phyloP scores from a whole-genome alignment of 1,140 invertebrate genomes.

The Platorchestia sp. region DNA sequence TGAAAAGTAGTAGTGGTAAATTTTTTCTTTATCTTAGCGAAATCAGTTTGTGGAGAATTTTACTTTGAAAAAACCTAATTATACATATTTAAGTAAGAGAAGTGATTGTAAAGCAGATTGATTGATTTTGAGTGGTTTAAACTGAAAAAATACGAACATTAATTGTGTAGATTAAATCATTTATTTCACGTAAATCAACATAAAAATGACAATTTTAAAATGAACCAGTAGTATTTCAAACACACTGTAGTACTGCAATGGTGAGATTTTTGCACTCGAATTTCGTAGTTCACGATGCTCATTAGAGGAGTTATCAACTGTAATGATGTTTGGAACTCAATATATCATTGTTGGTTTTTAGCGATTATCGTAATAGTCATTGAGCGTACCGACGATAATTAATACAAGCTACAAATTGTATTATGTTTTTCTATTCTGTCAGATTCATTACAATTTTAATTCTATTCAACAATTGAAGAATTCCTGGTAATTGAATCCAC shows the following conservation, averaged over 20 bases:
- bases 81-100: not conserved
- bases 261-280: not conserved
- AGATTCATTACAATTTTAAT: too few species aligned
- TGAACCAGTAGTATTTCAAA: too few species aligned
- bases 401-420: too few species aligned
- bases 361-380: not conserved
- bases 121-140: not conserved
- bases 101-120: not conserved
- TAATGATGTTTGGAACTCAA: not conserved
- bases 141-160: not conserved
- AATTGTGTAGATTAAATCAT: too few species aligned
- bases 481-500: too few species aligned
- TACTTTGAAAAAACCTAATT: not conserved
- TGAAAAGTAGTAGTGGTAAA: not conserved
- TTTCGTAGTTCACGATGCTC: not conserved
- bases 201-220: not conserved
- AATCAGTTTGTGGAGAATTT: not conserved
- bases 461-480: too few species aligned
- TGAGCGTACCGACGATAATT: too few species aligned
- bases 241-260: not conserved
- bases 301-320: not conserved
- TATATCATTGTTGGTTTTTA: too few species aligned
- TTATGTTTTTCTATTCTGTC: too few species aligned
- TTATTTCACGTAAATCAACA: not conserved
- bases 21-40: not conserved